Evolutionary conservation across 1,140 invertebrate genomes (phyloP), one percentile per base, ranked within the genome.

Genomic region (Aphelenchoides fujianensis): DNA sequence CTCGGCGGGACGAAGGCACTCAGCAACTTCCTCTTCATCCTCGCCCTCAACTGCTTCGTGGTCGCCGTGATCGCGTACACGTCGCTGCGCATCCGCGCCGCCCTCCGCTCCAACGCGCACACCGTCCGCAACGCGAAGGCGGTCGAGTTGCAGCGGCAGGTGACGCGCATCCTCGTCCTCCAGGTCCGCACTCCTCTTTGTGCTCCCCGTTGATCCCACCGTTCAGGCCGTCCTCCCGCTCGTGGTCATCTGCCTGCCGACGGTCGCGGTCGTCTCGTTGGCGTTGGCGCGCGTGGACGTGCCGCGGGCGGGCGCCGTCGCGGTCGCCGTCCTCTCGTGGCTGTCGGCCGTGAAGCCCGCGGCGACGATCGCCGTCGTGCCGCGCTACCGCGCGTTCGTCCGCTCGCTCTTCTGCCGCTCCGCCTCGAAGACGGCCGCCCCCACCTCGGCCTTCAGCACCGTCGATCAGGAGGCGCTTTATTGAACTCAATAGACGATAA

Each of bases 401-500:
- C 55, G 5, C 19, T 59, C 5, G 5, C 28, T 16, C 55, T 7
- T 59, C 34, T 23, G 5, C 5, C 23, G 23, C 19, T 16, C 5
- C 5, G 34, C 5, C 5, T 59, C 27, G 55, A 59, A 59, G 19
- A 59, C 41, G 23, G 23, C 23, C 12, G 23, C 12, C 41, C 41
- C 12, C 12, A 48, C 23, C 12, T 48, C 41, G 23, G 41, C 41
- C 12, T 48, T 48, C 12, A 12, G 23, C 41, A 16, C 12, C 12
- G 23, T 23, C 41, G 41, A 48, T 48, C 41, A 48, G 23, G 23
- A 48, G 12, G n/a, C n/a, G n/a, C n/a, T n/a, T 48, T 12, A 48
- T 48, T 48, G 41, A 59, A 19, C 23, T 41, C 32, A 66, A 66
- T 16, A 32, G 31, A 36, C n/a, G 31, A 34, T 66, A 66, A 66